Percentiles rank a stretch among this genome's conserved stretches.
Conservation (phyloP, 2,113 vertebrate species). For the Pelodiscus sinensis region DNA sequence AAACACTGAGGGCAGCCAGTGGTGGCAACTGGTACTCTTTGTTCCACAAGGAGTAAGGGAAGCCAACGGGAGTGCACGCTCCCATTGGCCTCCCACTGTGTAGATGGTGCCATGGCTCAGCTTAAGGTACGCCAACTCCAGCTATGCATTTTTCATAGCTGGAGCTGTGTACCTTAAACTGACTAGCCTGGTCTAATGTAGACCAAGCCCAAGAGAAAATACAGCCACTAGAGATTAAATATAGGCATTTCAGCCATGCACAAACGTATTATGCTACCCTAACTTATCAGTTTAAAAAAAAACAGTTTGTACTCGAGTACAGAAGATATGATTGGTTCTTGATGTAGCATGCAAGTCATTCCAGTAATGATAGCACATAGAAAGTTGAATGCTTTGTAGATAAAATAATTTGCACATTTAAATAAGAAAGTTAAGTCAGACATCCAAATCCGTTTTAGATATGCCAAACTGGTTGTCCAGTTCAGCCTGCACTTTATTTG, state of each 20-base stretch:
- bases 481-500: not conserved
- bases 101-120: too few relatives aligned
- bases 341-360: slow-evolving; percentile 67
- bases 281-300: slow-evolving; percentile 1
- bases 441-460: slow-evolving; percentile 35
- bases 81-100: too few relatives aligned
- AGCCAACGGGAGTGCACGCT: too few relatives aligned
- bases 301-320: slow-evolving; percentile 9
- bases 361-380: slow-evolving; percentile 54
- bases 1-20: too few relatives aligned
- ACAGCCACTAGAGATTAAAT: not conserved
- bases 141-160: too few relatives aligned
- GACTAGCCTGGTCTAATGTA: too few relatives aligned
- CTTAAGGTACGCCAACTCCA: too few relatives aligned
- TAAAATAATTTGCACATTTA: slow-evolving; percentile 45
- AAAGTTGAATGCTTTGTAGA: slow-evolving; percentile 65
- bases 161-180: too few relatives aligned
- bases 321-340: slow-evolving; percentile 56
- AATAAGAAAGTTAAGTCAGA: slow-evolving; percentile 59
- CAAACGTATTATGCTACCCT: slow-evolving; percentile 12
- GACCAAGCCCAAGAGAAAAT: not conserved
- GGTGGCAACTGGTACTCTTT: too few relatives aligned
- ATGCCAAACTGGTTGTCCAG: slow-evolving; percentile 28
- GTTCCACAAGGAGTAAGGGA: too few relatives aligned
- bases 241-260: not conserved